Evolutionary conservation across 2,113 vertebrate species (phyloP).

Genomic region (Erythrolamprus reginae): DNA sequence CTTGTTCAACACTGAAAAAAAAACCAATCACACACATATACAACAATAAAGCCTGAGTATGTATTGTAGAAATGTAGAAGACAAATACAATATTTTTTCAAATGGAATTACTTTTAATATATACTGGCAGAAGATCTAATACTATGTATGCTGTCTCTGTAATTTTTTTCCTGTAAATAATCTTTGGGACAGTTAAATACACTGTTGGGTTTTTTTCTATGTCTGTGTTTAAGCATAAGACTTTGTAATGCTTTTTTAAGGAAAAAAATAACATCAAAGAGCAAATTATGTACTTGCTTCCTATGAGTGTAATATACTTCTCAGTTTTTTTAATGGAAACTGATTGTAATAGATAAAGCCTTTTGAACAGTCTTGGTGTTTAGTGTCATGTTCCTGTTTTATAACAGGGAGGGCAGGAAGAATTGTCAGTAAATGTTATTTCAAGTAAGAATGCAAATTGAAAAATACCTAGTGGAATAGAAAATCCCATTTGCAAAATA

Average conservation of each 20-base stretch:
- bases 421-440: constrained; percentile 55
- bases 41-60: constrained; percentile 68
- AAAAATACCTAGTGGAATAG: constrained; percentile 50
- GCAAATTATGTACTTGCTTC: constrained; percentile 82
- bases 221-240: constrained; percentile 93
- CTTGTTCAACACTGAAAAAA: constrained; percentile 58
- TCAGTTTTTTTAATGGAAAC: constrained; percentile 71
- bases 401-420: constrained; percentile 34
- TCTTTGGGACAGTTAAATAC: constrained; percentile 80
- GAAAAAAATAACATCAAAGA: constrained; percentile 81
- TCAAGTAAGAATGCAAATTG: constrained; percentile 55
- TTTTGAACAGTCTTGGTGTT: constrained; percentile 68
- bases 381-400: constrained; percentile 64
- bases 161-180: constrained; percentile 88
- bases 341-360: constrained; percentile 72
- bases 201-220: constrained; percentile 86
- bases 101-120: constrained; percentile 81
- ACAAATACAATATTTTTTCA: constrained; percentile 82
- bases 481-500: constrained; percentile 50
- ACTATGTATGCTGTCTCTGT: constrained; percentile 79
- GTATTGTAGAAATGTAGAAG: constrained; percentile 81
- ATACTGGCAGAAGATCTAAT: constrained; percentile 83
- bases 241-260: constrained; percentile 95
- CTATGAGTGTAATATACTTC: constrained; percentile 70
- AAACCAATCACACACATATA: constrained; percentile 31